phyloP scores from a whole-genome alignment of 2,113 vertebrate genomes.

The Entomyzon cyanotis region DNA sequence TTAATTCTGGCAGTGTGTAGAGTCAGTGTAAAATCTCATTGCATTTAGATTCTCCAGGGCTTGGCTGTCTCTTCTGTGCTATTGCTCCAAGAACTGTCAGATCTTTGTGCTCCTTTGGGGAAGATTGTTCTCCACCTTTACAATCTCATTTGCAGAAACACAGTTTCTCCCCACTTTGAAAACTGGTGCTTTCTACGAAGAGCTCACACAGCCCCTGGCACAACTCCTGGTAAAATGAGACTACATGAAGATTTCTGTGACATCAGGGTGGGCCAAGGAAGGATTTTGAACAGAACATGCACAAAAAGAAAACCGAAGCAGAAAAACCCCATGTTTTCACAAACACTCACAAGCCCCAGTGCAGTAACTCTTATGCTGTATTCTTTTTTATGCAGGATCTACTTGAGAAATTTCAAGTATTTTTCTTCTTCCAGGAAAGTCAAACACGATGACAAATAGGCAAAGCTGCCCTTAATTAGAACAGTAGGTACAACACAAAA shows the following conservation, averaged over 20 bases:
- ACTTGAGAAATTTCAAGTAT: neutral
- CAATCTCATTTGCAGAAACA: neutral
- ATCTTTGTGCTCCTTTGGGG: neutral
- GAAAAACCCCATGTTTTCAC: neutral
- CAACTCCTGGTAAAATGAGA: neutral
- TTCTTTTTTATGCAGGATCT: neutral
- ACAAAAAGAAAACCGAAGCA: neutral
- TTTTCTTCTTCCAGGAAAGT: neutral
- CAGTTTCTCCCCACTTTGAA: neutral
- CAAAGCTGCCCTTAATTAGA: neutral
- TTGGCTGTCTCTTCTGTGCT: neutral
- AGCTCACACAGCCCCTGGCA: neutral
- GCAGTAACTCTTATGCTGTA: neutral
- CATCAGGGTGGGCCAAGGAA: neutral
- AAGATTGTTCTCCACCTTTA: neutral
- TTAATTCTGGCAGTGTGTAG: neutral
- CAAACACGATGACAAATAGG: neutral
- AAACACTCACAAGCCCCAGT: neutral
- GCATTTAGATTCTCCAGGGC: neutral
- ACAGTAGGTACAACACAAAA: neutral
- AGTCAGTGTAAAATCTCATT: neutral
- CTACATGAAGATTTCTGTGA: neutral
- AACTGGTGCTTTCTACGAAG: neutral
- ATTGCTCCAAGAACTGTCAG: neutral
- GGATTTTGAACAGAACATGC: neutral